A percentile compares a stretch with the other conserved stretches of the same genome.
Evolutionary conservation across 2,113 vertebrate genomes (phyloP).

Genomic region (Australoheros scitulus): DNA sequence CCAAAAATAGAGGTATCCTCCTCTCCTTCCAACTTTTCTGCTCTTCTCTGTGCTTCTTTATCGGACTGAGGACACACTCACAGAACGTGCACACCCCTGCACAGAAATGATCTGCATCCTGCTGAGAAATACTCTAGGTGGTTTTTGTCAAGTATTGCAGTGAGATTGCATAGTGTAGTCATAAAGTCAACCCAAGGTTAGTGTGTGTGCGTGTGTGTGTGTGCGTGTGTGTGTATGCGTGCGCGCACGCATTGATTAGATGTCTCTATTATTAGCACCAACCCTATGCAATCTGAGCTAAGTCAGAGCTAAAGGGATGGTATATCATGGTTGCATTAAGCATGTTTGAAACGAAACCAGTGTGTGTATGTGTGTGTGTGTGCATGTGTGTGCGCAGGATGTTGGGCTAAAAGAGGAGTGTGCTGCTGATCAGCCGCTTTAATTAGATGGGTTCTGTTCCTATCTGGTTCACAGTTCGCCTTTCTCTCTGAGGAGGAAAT

Average conservation of each 20-base stretch:
- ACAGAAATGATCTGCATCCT: not conserved
- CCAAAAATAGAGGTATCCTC: slow-evolving; percentile 71
- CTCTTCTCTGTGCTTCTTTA: slow-evolving; percentile 34
- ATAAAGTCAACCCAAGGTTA: slow-evolving; percentile 64
- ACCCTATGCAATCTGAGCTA: slow-evolving; percentile 42
- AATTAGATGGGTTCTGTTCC: slow-evolving; percentile 35
- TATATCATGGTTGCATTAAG: slow-evolving; percentile 29
- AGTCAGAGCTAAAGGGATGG: slow-evolving; percentile 20
- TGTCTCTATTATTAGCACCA: slow-evolving; percentile 57
- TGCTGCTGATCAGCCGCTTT: slow-evolving; percentile 30
- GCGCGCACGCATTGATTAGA: slow-evolving; percentile 43
- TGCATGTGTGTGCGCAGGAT: not conserved
- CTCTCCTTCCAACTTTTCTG: slow-evolving; percentile 21
- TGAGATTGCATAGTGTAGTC: slow-evolving; percentile 32
- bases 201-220: slow-evolving; percentile 11
- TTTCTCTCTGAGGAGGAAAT: slow-evolving; percentile 18
- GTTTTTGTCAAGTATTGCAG: slow-evolving; percentile 31
- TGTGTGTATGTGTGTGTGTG: slow-evolving; percentile 7
- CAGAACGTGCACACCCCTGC: not conserved
- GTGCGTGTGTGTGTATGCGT: not conserved
- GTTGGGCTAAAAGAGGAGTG: slow-evolving; percentile 28
- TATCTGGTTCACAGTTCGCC: slow-evolving; percentile 24
- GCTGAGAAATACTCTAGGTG: not conserved
- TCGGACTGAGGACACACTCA: slow-evolving; percentile 7
- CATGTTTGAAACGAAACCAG: slow-evolving; percentile 16